phyloP scores from a whole-genome alignment of 2,113 vertebrate genomes.

The Bubo bubo region DNA sequence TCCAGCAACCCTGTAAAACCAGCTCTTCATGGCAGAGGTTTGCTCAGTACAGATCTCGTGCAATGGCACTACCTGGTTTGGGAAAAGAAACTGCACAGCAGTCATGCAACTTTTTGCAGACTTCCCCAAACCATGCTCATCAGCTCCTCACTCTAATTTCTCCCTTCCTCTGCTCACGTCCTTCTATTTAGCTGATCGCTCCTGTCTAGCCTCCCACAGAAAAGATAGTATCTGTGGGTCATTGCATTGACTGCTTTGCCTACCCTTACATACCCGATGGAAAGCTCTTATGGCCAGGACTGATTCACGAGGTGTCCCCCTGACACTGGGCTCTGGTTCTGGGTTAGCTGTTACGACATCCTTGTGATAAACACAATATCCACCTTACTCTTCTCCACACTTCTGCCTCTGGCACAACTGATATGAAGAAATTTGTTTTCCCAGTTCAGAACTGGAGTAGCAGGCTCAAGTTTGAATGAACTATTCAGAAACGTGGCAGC shows the following conservation, averaged over 20 bases:
- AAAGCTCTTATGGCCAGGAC: background rate
- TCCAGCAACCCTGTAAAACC: background rate
- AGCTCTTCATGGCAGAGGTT: background rate
- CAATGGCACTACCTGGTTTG: background rate
- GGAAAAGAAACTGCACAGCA: background rate
- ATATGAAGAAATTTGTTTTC: conserved; percentile 29
- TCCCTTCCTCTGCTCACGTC: background rate
- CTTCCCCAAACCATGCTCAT: background rate
- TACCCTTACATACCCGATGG: background rate
- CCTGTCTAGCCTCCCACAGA: background rate
- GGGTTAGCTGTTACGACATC: background rate
- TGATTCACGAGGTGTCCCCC: background rate
- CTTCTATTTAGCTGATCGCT: background rate
- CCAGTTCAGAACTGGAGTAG: background rate
- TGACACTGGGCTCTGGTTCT: background rate
- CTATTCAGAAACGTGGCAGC: conserved; percentile 24
- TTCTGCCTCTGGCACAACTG: conserved; percentile 18
- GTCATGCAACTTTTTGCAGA: background rate
- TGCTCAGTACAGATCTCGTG: background rate
- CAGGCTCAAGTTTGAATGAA: background rate
- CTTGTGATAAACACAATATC: background rate
- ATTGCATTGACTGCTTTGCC: background rate
- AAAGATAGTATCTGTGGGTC: background rate
- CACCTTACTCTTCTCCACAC: background rate
- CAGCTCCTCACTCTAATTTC: background rate